Base-by-base conservation (phyloP, 2,888 invertebrate species). In the Autographa gamma region DNA sequence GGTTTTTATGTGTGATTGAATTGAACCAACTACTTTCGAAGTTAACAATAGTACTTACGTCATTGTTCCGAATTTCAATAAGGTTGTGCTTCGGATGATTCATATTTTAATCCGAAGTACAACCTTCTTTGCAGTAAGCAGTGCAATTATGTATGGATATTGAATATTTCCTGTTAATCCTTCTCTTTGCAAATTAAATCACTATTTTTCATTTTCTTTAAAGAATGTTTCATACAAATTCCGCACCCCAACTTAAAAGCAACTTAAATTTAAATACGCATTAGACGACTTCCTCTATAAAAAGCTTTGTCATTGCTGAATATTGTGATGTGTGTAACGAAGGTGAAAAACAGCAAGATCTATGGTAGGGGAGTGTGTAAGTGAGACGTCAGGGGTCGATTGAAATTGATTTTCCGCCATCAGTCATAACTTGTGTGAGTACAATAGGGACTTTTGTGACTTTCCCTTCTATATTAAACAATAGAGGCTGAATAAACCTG, bases 261-360 rank as follows among this genome's bases (percentile, higher is more conserved):
- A 91, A 48, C n/a, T n/a, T 8, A n/a, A 48, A 91, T 93, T 93
- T 91, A 93, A 93, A 92, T 89, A 86, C 85, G 88, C 91, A 93
- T 93, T 93, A 93, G 86, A 81, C 83, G 84, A 90, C 90, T 90
- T 91, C 90, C 91, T 89, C 81, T 89, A 61, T 52, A 59, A 52
- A 52, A 60, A 86, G 90, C 88, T 87, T 81, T 74, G 86, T 92
- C 90, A 92, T 90, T 89, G 87, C 87, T 91, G 91, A 91, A 91
- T 95, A 94, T 95, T 95, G 93, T 94, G 95, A 95, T 94, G 91
- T 92, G 94, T 95, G 92, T 91, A 95, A 92, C 92, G 92, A 91
- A 91, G 93, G 93, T 88, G 94, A 94, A 95, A 94, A 95, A 93
- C 92, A 92, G 93, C 91, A 74, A 88, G 91, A 91, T 92, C 91